Evolutionary conservation across 2,888 invertebrate species (phyloP), one percentile per base, ranked within the genome.

Genomic region (Eupithecia exiguata): DNA sequence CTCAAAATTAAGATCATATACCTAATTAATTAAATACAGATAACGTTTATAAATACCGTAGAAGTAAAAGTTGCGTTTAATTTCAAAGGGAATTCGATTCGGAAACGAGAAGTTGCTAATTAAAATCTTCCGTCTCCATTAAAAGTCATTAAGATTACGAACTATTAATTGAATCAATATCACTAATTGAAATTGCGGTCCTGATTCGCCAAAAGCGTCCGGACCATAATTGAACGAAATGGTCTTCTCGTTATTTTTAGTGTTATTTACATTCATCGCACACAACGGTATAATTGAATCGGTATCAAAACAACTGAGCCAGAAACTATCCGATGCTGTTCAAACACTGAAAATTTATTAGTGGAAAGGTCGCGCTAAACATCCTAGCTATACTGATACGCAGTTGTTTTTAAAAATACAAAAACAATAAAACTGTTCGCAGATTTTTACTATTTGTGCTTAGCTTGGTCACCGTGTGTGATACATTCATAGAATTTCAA

Each of bases 111-210:
- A 62, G 30, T 62, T 62, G 16, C 30, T 62, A 35, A 62, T 35
- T 62, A 35, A 62, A 35, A 18, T 62, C 35, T 35, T 62, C 35
- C n/a, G 21, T 58, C 18, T 35, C 62, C 62, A 62, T 30, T 62
- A 14, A 35, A 62, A 35, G 9, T 53, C n/a, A 62, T 18, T 30
- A 35, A 7, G 30, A 61, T 30, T 21, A 14, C 5, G 25, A 58
- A 58, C 25, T 58, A 25, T 65, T 38, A n/a, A 65, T 35, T 38
- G 36, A n/a, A 65, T 38, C 65, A 65, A 65, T 63, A 65, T 35
- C 25, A 1, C 35, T 36, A 38, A 36, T 65, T 38, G 4, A 38
- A 63, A 65, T 18, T 35, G 38, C 35, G 36, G 38, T 38, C n/a
- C 5, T 38, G n/a, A 65, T 65, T 65, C 36, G 62, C 38, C 7